phyloP scores from a whole-genome alignment of 2,888 invertebrate species.

The Microplitis deprimator region DNA sequence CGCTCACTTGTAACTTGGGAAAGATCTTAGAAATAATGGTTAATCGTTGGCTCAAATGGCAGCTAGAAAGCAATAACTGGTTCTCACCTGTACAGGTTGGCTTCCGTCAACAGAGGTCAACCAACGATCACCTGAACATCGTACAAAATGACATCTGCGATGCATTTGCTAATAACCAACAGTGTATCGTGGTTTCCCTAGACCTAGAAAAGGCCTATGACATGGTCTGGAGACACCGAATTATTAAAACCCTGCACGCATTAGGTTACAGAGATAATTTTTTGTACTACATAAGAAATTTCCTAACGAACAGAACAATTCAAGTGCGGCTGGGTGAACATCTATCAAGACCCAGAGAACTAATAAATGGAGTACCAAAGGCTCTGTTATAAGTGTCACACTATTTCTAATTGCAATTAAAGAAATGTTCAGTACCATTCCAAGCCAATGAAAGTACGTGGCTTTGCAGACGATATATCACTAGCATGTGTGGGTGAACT shows the following conservation, averaged over 20 bases:
- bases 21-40: constrained; percentile 49
- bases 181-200: constrained; percentile 30
- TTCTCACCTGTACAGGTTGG: constrained; percentile 44
- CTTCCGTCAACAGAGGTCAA: constrained; percentile 43
- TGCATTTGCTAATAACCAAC: constrained; percentile 44
- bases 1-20: constrained; percentile 46
- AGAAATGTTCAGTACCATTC: constrained; percentile 25
- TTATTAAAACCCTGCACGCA: constrained; percentile 23
- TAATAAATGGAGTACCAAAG: constrained; percentile 48
- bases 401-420: constrained; percentile 49
- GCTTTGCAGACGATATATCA: constrained; percentile 48
- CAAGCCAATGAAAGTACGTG: constrained; percentile 27
- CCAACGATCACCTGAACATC: constrained; percentile 19
- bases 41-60: constrained; percentile 42
- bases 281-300: constrained; percentile 25
- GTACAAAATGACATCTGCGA: constrained; percentile 30
- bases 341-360: neutral
- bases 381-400: constrained; percentile 46
- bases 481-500: constrained; percentile 37
- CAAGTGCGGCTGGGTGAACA: constrained; percentile 17
- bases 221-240: constrained; percentile 30
- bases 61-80: constrained; percentile 45
- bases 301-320: constrained; percentile 28
- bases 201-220: constrained; percentile 39
- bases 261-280: constrained; percentile 32